Conservation (phyloP, 2,113 vertebrate genomes). For the Strix uralensis region DNA sequence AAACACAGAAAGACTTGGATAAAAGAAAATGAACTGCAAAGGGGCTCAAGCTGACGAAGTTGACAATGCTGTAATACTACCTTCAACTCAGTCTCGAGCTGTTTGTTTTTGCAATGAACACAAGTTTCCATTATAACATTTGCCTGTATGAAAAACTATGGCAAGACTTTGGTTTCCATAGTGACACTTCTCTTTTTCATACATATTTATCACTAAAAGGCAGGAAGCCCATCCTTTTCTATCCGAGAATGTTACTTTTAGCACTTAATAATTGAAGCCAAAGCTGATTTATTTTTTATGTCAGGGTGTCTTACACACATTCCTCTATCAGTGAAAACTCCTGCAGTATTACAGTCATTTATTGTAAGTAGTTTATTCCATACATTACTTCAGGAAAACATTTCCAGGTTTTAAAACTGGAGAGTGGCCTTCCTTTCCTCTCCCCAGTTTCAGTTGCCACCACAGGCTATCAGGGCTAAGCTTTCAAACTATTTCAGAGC, state of each 20-base stretch:
- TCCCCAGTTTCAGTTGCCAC: background rate
- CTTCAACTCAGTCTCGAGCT: background rate
- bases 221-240: slow-evolving; percentile 54
- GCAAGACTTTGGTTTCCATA: slow-evolving; percentile 68
- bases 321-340: slow-evolving; percentile 54
- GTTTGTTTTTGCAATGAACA: slow-evolving; percentile 64
- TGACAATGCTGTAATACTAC: slow-evolving; percentile 4
- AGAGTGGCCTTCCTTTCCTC: background rate
- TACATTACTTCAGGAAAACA: slow-evolving; percentile 58
- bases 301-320: slow-evolving; percentile 64
- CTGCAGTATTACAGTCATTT: background rate
- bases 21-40: slow-evolving; percentile 52
- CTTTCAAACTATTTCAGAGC: slow-evolving; percentile 54
- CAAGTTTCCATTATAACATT: slow-evolving; percentile 57
- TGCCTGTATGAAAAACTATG: slow-evolving; percentile 53
- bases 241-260: slow-evolving; percentile 67
- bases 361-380: slow-evolving; percentile 63
- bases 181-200: slow-evolving; percentile 67
- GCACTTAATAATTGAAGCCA: slow-evolving; percentile 71
- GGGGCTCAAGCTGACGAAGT: background rate
- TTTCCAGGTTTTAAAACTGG: slow-evolving; percentile 35
- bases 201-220: slow-evolving; percentile 71
- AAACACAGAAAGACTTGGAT: slow-evolving; percentile 16
- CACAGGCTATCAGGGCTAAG: slow-evolving; percentile 21
- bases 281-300: slow-evolving; percentile 73